A percentile compares a stretch with the other conserved stretches of the same genome.
These are phyloP conservation scores for Bos taurus DNA, from an alignment of 2,113 vertebrate genomes.

Conservation along the genomic window ARS-UCD2.0 NC_037337.1:33018001-33018500, in stretches of 20 bases:
- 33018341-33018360: constrained; percentile 81
- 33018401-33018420: constrained; percentile 84
- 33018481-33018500: constrained; percentile 74
- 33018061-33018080: constrained; percentile 73
- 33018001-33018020: constrained; percentile 50
- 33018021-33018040: constrained; percentile 39
- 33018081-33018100: constrained; percentile 66
- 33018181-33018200: constrained; percentile 79
- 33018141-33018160: constrained; percentile 67
- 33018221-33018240: constrained; percentile 73
- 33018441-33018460: constrained; percentile 78
- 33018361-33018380: constrained; percentile 84
- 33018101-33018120: constrained; percentile 70
- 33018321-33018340: constrained; percentile 74
- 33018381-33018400: constrained; percentile 81
- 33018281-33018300: constrained; percentile 80
- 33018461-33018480: constrained; percentile 82
- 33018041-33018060: constrained; percentile 47
- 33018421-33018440: constrained; percentile 83
- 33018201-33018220: constrained; percentile 82
- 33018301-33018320: constrained; percentile 73
- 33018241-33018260: constrained; percentile 75
- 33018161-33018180: constrained; percentile 78
- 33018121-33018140: constrained; percentile 73
- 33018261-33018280: constrained; percentile 81